Base-by-base conservation (phyloP, 2,888 invertebrate genomes). In the Agriopis marginaria region DNA sequence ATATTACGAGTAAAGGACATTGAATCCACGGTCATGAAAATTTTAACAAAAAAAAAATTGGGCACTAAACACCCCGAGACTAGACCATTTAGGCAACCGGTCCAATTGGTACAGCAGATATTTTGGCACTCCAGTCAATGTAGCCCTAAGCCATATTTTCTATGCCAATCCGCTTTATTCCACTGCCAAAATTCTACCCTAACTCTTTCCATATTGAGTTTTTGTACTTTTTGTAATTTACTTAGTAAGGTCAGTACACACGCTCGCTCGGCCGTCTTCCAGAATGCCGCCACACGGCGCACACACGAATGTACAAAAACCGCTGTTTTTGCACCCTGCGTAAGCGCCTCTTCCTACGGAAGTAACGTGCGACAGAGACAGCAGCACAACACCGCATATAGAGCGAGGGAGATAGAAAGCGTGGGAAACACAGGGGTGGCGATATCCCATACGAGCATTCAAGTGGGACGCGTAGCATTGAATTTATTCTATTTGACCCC, bases 361-460 rank as follows among this genome's bases (percentile, higher is more conserved):
- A 92, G 92, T 90, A 86, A 60, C 58, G 84, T 55, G 70, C 68
- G 82, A 87, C 66, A 10, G 86, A 79, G 83, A 86, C 68, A 62
- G 67, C 23, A 10, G 69, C 73, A 75, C 3, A 44, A 45, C 14
- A 42, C 47, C 14, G 60, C 58, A 40, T 12, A 62, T n/a, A 32
- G 86, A 65, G 81, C 47, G 88, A 91, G 74, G 69, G 85, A 77
- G 89, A 90, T 71, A 63, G 77, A 70, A 66, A 79, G 82, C 93
- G 93, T 93, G 94, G 94, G 94, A 94, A 94, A 86, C 89, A 79
- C 83, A 89, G 85, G 93, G 93, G 92, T 91, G 90, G 90, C 89
- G 84, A 86, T 92, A 91, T 94, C 94, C 93, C 94, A 94, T 92
- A 92, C 87, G 83, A 82, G 82, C 89, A 89, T 84, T 89, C 83